phyloP scores from a whole-genome alignment of 2,113 vertebrate genomes.

The Mormoops blainvillei region DNA sequence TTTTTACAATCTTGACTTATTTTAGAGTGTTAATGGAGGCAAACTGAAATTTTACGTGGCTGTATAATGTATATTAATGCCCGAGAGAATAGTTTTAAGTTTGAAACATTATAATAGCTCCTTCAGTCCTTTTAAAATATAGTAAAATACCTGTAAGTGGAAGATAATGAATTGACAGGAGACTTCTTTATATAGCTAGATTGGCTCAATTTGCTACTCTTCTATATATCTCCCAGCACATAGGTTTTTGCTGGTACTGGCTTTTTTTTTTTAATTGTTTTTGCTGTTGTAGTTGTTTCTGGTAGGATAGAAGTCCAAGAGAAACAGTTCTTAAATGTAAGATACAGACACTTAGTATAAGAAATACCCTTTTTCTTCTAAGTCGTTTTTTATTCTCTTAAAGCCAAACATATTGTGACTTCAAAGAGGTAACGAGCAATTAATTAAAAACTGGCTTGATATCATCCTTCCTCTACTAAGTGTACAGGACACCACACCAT shows the following conservation, averaged over 20 bases:
- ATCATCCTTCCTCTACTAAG: neutral
- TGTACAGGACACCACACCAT: neutral
- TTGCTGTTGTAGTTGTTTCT: neutral
- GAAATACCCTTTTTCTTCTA: neutral
- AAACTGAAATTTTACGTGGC: constrained; percentile 18
- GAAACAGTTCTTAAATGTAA: constrained; percentile 30
- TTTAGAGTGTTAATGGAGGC: constrained; percentile 42
- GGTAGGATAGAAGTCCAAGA: constrained; percentile 6
- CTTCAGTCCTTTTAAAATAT: constrained; percentile 27
- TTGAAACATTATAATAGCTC: constrained; percentile 39
- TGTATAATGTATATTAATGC: neutral
- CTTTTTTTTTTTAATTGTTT: neutral
- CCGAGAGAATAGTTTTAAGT: constrained; percentile 25
- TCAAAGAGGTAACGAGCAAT: neutral
- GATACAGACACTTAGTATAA: neutral
- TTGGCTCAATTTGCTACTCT: neutral
- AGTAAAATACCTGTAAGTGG: constrained; percentile 29
- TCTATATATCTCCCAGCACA: neutral
- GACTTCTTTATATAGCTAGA: neutral
- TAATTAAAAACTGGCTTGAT: neutral
- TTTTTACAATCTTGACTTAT: constrained; percentile 3
- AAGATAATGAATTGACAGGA: constrained; percentile 37
- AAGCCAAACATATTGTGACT: neutral
- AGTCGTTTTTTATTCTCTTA: neutral
- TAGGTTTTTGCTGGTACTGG: neutral